Evolutionary conservation across 2,888 invertebrate genomes (phyloP), one percentile per base, ranked within the genome.

Genomic region (Trilocha varians): DNA sequence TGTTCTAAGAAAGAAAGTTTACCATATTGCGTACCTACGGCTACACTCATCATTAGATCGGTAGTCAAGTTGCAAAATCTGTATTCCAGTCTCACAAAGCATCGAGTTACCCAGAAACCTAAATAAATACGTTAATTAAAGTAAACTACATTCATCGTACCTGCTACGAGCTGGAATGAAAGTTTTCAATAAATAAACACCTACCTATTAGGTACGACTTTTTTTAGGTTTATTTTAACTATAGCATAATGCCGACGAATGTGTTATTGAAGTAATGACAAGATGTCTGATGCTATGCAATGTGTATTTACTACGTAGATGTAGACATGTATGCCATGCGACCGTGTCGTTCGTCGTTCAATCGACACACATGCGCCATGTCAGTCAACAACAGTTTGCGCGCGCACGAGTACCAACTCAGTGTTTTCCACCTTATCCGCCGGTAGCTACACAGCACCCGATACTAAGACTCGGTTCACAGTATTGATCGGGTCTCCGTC

Each of bases 401-500:
- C 79, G 79, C 82, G 82, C 80, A 78, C 65, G 73, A 71, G 67
- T 70, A 60, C 58, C 64, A 59, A 56, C 61, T 58, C 62, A 62
- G 63, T 70, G 62, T 73, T 75, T 76, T 76, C 73, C 73, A 64
- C 72, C 67, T 68, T 70, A 75, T 71, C 69, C 70, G 65, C 72
- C 71, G 71, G 70, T 65, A 63, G 55, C 65, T 59, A 68, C 62
- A 55, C 52, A 55, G n/a, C n/a, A n/a, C n/a, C 57, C 55, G 53
- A 55, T 54, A 59, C 53, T 9, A 6, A 18, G 18, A n/a, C n/a
- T n/a, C n/a, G n/a, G n/a, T n/a, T 18, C 18, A 50, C 66, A 83
- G 83, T 83, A 83, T 83, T 83, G 83, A 83, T 83, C 83, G 82
- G 68, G 75, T 71, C 65, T 68, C 60, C 66, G 74, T 68, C 73